phyloP scores from a whole-genome alignment of 2,888 invertebrate species.

The Sceliomorpha sp. region DNA sequence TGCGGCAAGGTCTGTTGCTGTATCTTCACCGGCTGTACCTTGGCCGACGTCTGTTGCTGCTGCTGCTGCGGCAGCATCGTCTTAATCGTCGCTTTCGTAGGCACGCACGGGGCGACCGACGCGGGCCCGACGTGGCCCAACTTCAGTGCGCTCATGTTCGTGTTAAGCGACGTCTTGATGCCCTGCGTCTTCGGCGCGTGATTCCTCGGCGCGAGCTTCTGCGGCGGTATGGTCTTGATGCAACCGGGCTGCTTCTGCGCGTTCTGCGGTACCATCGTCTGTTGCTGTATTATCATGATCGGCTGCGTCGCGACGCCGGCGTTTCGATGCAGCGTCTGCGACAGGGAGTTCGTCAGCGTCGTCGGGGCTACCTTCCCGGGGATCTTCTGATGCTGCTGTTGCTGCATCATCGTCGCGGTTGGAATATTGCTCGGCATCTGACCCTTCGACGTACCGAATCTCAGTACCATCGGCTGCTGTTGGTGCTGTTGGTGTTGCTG shows the following conservation, averaged over 20 bases:
- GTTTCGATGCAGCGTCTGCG: slow-evolving; percentile 52
- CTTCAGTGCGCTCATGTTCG: slow-evolving; percentile 68
- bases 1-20: slow-evolving; percentile 69
- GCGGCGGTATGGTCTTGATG: slow-evolving; percentile 75
- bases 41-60: slow-evolving; percentile 62
- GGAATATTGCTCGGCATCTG: slow-evolving; percentile 55
- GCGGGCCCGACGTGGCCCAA: no score
- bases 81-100: no score
- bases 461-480: slow-evolving; percentile 68
- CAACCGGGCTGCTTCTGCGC: slow-evolving; percentile 74
- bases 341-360: no score
- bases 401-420: slow-evolving; percentile 62
- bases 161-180: slow-evolving; percentile 72
- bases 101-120: no score
- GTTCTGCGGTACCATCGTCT: slow-evolving; percentile 62
- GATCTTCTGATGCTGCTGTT: no score
- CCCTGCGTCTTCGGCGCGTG: slow-evolving; percentile 82
- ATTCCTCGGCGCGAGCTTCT: slow-evolving; percentile 76
- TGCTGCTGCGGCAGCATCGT: slow-evolving; percentile 58
- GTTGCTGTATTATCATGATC: slow-evolving; percentile 81
- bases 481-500: slow-evolving; percentile 54
- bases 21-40: slow-evolving; percentile 68
- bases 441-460: slow-evolving; percentile 67
- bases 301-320: slow-evolving; percentile 78
- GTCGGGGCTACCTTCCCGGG: slow-evolving; percentile 64